These are phyloP conservation scores for Bombus haemorrhoidalis DNA, from an alignment of 1,140 invertebrate species.

Conservation along the genomic window DNA sequence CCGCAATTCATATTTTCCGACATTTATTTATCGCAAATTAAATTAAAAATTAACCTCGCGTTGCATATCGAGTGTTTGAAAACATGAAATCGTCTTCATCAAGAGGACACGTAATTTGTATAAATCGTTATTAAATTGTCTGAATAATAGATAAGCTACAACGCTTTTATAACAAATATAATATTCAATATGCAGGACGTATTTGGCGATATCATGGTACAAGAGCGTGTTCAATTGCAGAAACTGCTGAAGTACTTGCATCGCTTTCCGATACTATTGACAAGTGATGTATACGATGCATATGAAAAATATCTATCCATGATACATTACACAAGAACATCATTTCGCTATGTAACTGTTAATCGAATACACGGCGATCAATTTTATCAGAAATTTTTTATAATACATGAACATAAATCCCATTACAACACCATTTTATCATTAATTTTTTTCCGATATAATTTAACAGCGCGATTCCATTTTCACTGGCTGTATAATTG, in stretches of 20 bases:
- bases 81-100: neutral
- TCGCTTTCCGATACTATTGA: conserved; percentile 63
- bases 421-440: neutral
- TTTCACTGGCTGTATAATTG: neutral
- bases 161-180: conserved; percentile 15
- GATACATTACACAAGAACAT: conserved; percentile 10
- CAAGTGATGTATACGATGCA: conserved; percentile 38
- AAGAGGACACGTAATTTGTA: neutral
- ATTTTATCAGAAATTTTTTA: neutral
- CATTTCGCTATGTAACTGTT: conserved; percentile 44
- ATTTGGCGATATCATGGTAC: conserved; percentile 10
- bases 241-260: conserved; percentile 56
- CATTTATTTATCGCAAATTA: neutral
- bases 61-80: neutral
- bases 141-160: neutral
- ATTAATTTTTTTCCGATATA: neutral
- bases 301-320: conserved; percentile 53
- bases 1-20: no score
- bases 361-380: conserved; percentile 15
- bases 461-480: neutral
- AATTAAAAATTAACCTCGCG: neutral
- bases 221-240: conserved; percentile 50
- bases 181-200: neutral
- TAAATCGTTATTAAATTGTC: conserved; percentile 11
- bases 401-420: neutral